Percentiles rank a stretch among this genome's conserved stretches.
Evolutionary conservation across 2,113 vertebrate species (phyloP).

Genomic region (Heterotilapia buettikoferi): DNA sequence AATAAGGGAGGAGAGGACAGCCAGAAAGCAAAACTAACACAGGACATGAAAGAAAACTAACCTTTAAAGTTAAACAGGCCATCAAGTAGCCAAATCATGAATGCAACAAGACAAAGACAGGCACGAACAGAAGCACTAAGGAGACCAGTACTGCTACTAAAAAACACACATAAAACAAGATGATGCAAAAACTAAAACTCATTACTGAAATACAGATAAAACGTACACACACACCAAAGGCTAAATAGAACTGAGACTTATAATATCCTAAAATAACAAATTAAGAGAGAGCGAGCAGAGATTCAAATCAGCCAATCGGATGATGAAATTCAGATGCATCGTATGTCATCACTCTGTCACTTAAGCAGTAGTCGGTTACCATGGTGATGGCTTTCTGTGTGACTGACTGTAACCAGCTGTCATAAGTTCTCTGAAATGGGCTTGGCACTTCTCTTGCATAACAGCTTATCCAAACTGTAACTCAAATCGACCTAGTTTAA

Average conservation of each 20-base stretch:
- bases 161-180: accelerated
- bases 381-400: neutral
- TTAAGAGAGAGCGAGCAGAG: neutral
- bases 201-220: neutral
- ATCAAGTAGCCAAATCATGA: neutral
- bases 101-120: neutral
- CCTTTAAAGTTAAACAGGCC: neutral
- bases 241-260: neutral
- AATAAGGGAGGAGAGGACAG: neutral
- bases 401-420: neutral
- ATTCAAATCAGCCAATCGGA: neutral
- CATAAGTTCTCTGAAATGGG: neutral
- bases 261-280: neutral
- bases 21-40: neutral
- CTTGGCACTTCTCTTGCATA: neutral
- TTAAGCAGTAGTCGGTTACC: neutral
- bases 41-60: neutral
- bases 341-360: neutral
- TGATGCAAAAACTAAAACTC: neutral
- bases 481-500: neutral
- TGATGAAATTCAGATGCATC: neutral
- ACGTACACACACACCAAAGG: neutral
- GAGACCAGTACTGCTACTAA: neutral
- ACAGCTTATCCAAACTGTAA: neutral
- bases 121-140: neutral